phyloP scores from a whole-genome alignment of 2,797 vertebrate species.

The Hapalemur alaotrensis region DNA sequence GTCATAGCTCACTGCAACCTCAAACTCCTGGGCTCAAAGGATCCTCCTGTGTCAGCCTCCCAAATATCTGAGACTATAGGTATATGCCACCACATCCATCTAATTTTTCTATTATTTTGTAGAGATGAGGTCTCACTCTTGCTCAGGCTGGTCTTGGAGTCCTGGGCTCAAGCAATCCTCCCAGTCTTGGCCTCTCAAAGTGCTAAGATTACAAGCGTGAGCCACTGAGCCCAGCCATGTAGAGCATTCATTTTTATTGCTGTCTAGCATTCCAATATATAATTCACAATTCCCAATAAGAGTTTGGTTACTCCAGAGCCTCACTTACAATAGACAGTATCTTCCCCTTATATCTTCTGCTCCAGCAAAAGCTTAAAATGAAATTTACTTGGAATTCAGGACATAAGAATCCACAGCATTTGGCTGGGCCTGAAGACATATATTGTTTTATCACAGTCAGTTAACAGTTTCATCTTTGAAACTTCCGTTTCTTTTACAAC shows the following conservation, averaged over 20 bases:
- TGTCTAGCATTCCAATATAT: neutral
- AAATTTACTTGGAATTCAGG: neutral
- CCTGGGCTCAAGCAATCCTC: neutral
- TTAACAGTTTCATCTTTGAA: slow-evolving; percentile 45
- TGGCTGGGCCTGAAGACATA: neutral
- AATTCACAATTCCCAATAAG: neutral
- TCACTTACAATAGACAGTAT: neutral
- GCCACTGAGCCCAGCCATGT: neutral
- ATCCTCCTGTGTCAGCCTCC: neutral
- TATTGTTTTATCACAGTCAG: neutral
- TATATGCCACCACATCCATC: neutral
- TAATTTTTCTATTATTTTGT: neutral
- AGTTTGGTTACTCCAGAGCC: neutral
- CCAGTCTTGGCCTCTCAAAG: neutral
- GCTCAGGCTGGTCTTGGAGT: neutral
- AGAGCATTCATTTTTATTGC: neutral
- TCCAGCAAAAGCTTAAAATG: neutral
- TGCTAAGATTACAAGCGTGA: neutral
- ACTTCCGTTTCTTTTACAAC: neutral
- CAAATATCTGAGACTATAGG: neutral
- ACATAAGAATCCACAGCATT: neutral
- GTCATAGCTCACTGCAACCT: neutral
- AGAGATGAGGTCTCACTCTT: neutral
- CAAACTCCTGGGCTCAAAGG: neutral
- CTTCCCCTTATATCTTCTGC: neutral